Evolutionary conservation across 2,797 vertebrate species (phyloP).

Genomic region (Sebastes kiyomatsui): DNA sequence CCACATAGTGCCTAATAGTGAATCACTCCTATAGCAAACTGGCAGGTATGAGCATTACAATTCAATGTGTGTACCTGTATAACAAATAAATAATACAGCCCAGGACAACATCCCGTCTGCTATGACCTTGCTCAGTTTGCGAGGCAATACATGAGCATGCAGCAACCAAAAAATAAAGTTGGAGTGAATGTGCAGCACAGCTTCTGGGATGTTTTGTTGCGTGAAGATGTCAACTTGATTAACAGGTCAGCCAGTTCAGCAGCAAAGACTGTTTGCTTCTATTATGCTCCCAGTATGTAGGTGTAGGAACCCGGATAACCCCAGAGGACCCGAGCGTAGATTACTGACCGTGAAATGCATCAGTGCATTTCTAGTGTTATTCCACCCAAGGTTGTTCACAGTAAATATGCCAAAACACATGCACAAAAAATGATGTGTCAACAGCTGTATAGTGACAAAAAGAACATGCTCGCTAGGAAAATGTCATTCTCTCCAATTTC

Average conservation of each 20-base stretch:
- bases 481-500: neutral
- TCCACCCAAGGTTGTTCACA: neutral
- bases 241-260: constrained; percentile 24
- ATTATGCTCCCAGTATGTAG: constrained; percentile 3
- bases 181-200: neutral
- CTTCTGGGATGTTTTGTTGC: constrained; percentile 28
- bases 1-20: neutral
- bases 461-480: neutral
- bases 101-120: constrained; percentile 1
- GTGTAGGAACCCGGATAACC: neutral
- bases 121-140: constrained; percentile 46
- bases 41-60: neutral
- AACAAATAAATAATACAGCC: constrained; percentile 22
- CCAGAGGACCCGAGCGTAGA: neutral
- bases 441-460: neutral
- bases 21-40: neutral
- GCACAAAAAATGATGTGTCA: neutral
- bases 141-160: neutral
- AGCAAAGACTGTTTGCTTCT: neutral
- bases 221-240: constrained; percentile 21
- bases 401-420: neutral
- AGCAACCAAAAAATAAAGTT: neutral
- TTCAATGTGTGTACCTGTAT: constrained; percentile 8
- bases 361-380: neutral
- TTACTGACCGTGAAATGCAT: constrained; percentile 12